Conservation (phyloP, 2,888 invertebrate species). For the Hoplodrina ambigua region DNA sequence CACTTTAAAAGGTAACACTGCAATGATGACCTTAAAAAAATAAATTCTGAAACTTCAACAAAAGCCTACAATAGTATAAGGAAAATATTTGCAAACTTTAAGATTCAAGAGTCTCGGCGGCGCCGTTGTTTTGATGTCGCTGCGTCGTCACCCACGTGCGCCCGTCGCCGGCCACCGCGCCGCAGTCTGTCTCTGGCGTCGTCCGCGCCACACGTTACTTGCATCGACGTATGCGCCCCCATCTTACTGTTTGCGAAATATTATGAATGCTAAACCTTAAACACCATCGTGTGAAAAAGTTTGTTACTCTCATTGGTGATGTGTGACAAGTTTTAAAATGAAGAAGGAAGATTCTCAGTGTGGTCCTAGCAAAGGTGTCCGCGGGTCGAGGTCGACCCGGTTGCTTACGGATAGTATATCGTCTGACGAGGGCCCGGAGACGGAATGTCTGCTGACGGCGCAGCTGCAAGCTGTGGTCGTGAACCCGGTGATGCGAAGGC, state of each 20-base stretch:
- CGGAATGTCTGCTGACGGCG: constrained; percentile 80
- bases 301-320: constrained; percentile 66
- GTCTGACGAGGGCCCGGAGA: constrained; percentile 86
- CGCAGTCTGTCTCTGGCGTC: constrained; percentile 82
- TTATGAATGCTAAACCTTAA: constrained; percentile 71
- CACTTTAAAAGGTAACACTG: neutral
- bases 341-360: constrained; percentile 79
- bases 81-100: constrained; percentile 48
- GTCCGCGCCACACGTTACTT: constrained; percentile 73
- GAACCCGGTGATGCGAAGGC: constrained; percentile 74
- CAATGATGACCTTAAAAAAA: neutral
- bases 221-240: constrained; percentile 61
- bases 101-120: constrained; percentile 56
- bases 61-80: constrained; percentile 20
- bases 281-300: constrained; percentile 64
- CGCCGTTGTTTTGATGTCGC: constrained; percentile 76
- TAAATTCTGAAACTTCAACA: constrained; percentile 1
- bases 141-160: constrained; percentile 79
- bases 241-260: constrained; percentile 75
- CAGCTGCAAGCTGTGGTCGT: constrained; percentile 78
- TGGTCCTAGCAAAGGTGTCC: constrained; percentile 74
- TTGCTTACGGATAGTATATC: constrained; percentile 85
- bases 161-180: constrained; percentile 76
- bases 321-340: constrained; percentile 76
- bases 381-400: constrained; percentile 77